Percentiles rank a stretch among this genome's conserved stretches.
Evolutionary conservation across 1,140 invertebrate species (phyloP).

Genomic region (Drosophila eugracilis): DNA sequence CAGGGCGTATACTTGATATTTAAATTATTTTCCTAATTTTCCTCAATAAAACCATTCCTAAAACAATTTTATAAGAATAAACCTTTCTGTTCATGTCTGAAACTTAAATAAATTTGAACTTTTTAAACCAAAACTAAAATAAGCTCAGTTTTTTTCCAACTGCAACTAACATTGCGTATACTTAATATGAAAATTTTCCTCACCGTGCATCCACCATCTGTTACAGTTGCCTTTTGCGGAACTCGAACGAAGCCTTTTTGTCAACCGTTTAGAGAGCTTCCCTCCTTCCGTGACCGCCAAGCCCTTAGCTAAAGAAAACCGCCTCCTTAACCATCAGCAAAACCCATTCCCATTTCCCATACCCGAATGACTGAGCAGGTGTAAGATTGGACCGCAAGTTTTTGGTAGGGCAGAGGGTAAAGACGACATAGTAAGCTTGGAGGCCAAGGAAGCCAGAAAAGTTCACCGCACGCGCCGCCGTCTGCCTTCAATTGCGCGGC

Average conservation of each 20-base stretch:
- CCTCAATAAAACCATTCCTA: no score
- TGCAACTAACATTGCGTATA: conserved; percentile 5
- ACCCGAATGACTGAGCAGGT: conserved; percentile 26
- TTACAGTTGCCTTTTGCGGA: conserved; percentile 6
- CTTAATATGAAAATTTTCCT: conserved; percentile 9
- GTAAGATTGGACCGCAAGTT: conserved; percentile 53
- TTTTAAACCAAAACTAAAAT: no score
- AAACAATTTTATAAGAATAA: background rate
- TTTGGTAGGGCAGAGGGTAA: background rate
- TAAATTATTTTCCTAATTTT: background rate
- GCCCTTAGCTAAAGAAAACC: no score
- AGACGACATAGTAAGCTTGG: no score
- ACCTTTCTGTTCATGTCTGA: no score
- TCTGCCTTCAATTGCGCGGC: conserved; percentile 57
- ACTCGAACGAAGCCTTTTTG: conserved; percentile 37
- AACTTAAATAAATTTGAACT: no score
- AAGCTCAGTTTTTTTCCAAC: no score
- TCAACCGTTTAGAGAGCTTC: conserved; percentile 43
- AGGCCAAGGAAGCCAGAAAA: conserved; percentile 53
- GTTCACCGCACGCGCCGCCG: conserved; percentile 71
- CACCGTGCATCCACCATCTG: conserved; percentile 9
- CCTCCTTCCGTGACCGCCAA: conserved; percentile 1
- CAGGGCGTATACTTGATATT: background rate
- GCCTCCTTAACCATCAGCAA: no score
- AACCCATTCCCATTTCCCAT: background rate